These are phyloP conservation scores for Patella depressa DNA, from an alignment of 2,888 invertebrate genomes.

Conservation along the genomic window DNA sequence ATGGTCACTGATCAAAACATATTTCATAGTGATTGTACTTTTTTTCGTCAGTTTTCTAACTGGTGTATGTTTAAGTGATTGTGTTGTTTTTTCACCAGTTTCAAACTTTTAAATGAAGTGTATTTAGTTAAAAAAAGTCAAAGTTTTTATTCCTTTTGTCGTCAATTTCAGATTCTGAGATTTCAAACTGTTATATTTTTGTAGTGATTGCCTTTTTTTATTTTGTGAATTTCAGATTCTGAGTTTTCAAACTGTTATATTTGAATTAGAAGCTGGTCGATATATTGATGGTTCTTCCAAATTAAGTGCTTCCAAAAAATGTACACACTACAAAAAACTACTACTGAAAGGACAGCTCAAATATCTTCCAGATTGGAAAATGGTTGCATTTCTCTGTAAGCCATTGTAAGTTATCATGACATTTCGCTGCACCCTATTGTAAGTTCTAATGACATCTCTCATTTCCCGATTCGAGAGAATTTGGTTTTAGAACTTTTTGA, in stretches of 20 bases:
- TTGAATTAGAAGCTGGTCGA: slow-evolving; percentile 80
- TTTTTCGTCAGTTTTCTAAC: too few relatives aligned
- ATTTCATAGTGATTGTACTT: slow-evolving; percentile 72
- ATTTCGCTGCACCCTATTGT: too few relatives aligned
- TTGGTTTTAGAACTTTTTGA: too few relatives aligned
- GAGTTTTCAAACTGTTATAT: slow-evolving; percentile 86
- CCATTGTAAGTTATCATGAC: slow-evolving; percentile 81
- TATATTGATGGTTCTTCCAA: not conserved
- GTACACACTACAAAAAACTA: slow-evolving; percentile 24
- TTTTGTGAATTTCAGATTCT: slow-evolving; percentile 75
- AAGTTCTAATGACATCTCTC: too few relatives aligned
- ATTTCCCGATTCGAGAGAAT: too few relatives aligned
- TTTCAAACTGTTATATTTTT: slow-evolving; percentile 85
- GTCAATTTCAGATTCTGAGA: slow-evolving; percentile 77
- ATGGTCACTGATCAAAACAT: slow-evolving; percentile 65
- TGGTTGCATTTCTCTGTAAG: slow-evolving; percentile 88
- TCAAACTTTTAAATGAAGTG: too few relatives aligned
- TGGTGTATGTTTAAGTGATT: too few relatives aligned
- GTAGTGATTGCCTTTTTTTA: too few relatives aligned
- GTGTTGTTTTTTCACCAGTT: too few relatives aligned
- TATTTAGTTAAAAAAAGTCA: slow-evolving; percentile 16
- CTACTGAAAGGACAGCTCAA: slow-evolving; percentile 87
- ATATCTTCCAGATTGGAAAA: slow-evolving; percentile 83
- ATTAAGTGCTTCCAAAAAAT: not conserved
- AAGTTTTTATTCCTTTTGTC: too few relatives aligned